Base-by-base conservation (phyloP, 1,140 invertebrate species). In the Pogonognathellus flavescens region DNA sequence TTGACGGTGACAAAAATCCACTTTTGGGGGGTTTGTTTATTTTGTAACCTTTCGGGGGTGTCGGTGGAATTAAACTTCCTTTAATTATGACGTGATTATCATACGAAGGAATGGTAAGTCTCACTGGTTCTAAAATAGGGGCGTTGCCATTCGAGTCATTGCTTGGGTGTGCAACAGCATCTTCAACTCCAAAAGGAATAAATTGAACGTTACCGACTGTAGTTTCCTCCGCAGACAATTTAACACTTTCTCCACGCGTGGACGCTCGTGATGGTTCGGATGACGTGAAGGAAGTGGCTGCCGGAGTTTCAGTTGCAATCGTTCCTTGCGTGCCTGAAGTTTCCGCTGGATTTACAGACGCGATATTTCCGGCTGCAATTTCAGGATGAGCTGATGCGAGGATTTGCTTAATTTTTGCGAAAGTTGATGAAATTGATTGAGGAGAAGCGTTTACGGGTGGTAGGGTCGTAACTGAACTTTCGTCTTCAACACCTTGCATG, bases 121-220 rank as follows among this genome's bases (percentile, higher is more conserved):
- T 50, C 53, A 49, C 16, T 3, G 52, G 31, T 16, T 80, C 52
- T 66, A 49, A 11, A 13, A 20, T 41, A 41, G 31, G 31, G 31
- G 6, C 2, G 6, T 6, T 14, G 10, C 2, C 31, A 6, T 41
- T 0, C 6, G 70, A 7, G 11, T 59, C 85, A 86, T 86, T 84
- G 0, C 0, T 5, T 52, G 85, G 60, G 52, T 57, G 20, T 4
- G 11, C 25, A 11, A 88, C 14, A 1, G 86, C 88, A 80, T 88
- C 88, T 82, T 88, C 88, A 0, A 86, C 85, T 70, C 84, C 84
- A 81, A 88, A 88, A 5, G 88, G 84, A 72, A 88, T 88, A 52
- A 88, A 88, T 14, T 87, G 57, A 49, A 88, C 70, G 20, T 83
- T 85, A 1, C 59, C 72, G 16, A 62, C 50, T 13, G 84, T 85